Conservation (phyloP, 64 coral and sea anemone species). For the Acropora yongei region DNA sequence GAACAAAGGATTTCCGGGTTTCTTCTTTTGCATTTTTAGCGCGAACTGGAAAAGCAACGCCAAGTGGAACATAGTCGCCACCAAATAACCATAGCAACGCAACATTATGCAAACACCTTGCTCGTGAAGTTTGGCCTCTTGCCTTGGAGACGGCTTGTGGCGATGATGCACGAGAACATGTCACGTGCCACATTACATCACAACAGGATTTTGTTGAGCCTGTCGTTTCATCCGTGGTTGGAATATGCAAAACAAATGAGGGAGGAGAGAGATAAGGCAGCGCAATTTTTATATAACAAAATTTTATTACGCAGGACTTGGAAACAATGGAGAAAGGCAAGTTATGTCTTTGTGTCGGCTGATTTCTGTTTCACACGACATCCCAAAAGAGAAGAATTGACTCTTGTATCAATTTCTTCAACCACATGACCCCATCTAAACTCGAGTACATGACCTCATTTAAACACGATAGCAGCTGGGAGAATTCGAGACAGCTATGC, state of each 20-base stretch:
- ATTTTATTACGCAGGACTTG: constrained; percentile 79
- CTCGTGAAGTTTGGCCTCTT: constrained; percentile 86
- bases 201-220: constrained; percentile 26
- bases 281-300: constrained; percentile 66
- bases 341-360: too few species aligned
- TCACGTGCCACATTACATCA: constrained; percentile 65
- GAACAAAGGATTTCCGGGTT: not conserved
- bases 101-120: constrained; percentile 70
- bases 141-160: constrained; percentile 91
- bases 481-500: too few species aligned
- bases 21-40: constrained; percentile 46
- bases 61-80: constrained; percentile 71
- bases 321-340: constrained; percentile 93
- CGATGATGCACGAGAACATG: constrained; percentile 55
- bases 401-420: too few species aligned
- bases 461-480: too few species aligned
- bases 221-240: constrained; percentile 82
- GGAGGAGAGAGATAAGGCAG: constrained; percentile 60
- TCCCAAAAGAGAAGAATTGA: too few species aligned
- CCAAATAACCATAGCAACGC: constrained; percentile 60
- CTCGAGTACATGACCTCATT: too few species aligned
- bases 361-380: too few species aligned
- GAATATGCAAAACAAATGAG: constrained; percentile 62
- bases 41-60: constrained; percentile 89
- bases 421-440: too few species aligned